These are phyloP conservation scores for Eriosoma lanigerum DNA, from an alignment of 1,140 invertebrate genomes.

Conservation along the genomic window DNA sequence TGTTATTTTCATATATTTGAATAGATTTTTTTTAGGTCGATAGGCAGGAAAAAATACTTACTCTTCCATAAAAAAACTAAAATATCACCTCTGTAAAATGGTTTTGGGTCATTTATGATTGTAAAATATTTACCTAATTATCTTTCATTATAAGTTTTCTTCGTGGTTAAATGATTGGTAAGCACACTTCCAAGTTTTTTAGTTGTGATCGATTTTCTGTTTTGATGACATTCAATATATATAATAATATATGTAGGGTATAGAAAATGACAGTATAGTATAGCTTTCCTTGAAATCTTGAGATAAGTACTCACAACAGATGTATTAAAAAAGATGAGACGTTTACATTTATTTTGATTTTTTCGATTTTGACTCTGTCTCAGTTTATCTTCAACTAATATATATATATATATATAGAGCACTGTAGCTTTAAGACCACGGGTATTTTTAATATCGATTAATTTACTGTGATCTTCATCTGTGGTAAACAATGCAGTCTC, in stretches of 20 bases:
- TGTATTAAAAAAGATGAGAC: not conserved
- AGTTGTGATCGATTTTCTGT: not conserved
- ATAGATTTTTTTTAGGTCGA: no score
- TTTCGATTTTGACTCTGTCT: not conserved
- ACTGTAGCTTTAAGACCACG: not conserved
- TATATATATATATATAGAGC: no score
- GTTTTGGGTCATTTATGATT: no score
- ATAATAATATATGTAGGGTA: not conserved
- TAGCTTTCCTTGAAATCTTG: not conserved
- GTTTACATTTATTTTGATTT: conserved; percentile 1
- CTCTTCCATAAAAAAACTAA: no score
- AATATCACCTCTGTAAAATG: no score
- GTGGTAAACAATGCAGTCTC: not conserved
- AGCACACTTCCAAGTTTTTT: no score
- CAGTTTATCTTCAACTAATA: not conserved
- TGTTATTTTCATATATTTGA: no score
- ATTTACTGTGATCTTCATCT: not conserved
- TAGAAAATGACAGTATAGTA: not conserved
- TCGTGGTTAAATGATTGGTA: no score
- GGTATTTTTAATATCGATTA: not conserved
- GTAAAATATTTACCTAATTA: no score
- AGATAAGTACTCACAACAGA: not conserved
- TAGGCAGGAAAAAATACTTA: no score
- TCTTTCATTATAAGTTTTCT: no score
- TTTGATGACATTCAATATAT: not conserved